Evolutionary conservation across 2,888 invertebrate genomes (phyloP), one percentile per base, ranked within the genome.

Genomic region (Heliconius ismenius): DNA sequence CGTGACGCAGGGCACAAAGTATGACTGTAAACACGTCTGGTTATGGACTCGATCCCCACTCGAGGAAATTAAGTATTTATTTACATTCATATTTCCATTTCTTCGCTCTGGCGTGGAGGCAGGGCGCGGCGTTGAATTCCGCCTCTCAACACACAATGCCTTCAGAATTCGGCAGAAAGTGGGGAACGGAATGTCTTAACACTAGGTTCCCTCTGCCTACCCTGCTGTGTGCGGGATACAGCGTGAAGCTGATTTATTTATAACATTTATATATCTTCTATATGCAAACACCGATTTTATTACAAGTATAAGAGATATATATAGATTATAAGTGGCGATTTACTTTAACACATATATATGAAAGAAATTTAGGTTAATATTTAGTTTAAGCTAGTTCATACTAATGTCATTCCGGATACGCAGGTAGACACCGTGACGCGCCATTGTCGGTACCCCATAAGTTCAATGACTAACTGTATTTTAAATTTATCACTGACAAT

Each of bases 341-440:
- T 32, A 7, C 7, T 32, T 32, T 9, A 32, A 32, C 32, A 1
- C 32, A 32, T 32, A 32, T 32, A 1, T 32, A 32, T 32, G 32
- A 32, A 32, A 32, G 32, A 69, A 73, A 72, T 36, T 75, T 70
- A 32, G 75, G 72, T 74, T 77, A 49, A 49, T 21, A 49, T 49
- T 67, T 65, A 70, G 63, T 70, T 60, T 49, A 24, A 69, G 9
- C 75, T 64, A 63, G 39, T 39, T 9, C 67, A 24, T 15, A 67
- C 43, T 67, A 75, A 75, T 70, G 65, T 74, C n/a, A 75, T 68
- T 76, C 79, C 79, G 81, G 81, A 79, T 74, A 65, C 67, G 73
- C 43, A 74, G 63, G 75, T 78, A 76, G 76, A 74, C 78, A 78
- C 73, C 81, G 81, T 81, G 80, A 81, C 79, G 78, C 74, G 39